Percentiles rank a stretch among this genome's conserved stretches.
Conservation (phyloP, 2,113 vertebrate species). For the Upupa epops region DNA sequence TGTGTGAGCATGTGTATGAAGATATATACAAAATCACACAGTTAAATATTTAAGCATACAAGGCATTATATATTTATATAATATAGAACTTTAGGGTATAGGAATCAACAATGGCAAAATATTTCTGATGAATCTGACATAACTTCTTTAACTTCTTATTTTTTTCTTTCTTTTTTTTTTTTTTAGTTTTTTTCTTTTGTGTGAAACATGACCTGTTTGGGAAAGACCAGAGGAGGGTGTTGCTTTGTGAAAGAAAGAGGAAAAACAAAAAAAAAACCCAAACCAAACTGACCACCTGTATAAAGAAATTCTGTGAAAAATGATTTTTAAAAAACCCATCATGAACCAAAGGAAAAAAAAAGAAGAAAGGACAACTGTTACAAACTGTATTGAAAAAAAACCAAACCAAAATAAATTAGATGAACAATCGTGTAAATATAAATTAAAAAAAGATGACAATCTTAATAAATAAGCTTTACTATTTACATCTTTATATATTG, state of each 20-base stretch:
- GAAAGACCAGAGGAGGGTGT: conserved; percentile 71
- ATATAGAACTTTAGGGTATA: conserved; percentile 85
- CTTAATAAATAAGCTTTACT: conserved; percentile 99
- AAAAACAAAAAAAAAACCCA: conserved; percentile 41
- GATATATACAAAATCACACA: conserved; percentile 75
- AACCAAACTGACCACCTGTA: conserved; percentile 34
- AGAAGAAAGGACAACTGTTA: conserved; percentile 77
- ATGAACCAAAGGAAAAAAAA: conserved; percentile 72
- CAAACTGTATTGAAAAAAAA: conserved; percentile 90
- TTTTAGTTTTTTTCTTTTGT: not conserved
- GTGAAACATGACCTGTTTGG: conserved; percentile 78
- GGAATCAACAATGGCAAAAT: conserved; percentile 84
- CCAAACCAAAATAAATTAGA: conserved; percentile 97
- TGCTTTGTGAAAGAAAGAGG: conserved; percentile 49
- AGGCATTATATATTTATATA: conserved; percentile 86
- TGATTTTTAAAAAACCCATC: conserved; percentile 55
- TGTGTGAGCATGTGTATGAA: conserved; percentile 55
- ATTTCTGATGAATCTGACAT: conserved; percentile 79
- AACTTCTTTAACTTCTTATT: not conserved
- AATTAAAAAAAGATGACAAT: conserved; percentile 99
- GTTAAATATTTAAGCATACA: conserved; percentile 79
- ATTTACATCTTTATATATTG: conserved; percentile 98
- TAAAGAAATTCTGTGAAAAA: conserved; percentile 75
- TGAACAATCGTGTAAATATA: conserved; percentile 98
- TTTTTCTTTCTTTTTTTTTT: not conserved